Base-by-base conservation (phyloP, 2,888 invertebrate species). In the Trachelus troglodyta region DNA sequence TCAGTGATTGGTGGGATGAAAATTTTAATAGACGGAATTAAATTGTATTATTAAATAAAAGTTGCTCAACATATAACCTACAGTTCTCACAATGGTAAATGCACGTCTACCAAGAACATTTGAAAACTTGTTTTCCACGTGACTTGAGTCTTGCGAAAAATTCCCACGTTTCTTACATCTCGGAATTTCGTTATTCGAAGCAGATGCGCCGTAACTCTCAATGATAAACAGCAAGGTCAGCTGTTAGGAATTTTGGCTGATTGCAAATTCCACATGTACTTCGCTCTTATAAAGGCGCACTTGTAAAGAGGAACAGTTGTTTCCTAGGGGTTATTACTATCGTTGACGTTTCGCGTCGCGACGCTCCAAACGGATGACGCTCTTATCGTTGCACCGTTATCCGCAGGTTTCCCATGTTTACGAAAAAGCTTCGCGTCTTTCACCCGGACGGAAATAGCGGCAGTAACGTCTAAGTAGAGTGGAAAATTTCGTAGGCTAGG, bases 361-460 rank as follows among this genome's bases (percentile, higher is more conserved):
- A 15, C 71, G 15, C 71, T 56, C 9, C 23, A 31, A 71, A 15
- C 31, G 12, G 31, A 31, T 15, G 71, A 31, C 71, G 71, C 71
- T 31, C 31, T 71, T 71, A 31, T 31, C 31, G 71, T 71, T 71
- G 71, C 71, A 71, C 31, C 71, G 71, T 31, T 71, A 71, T 12
- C 31, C 71, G 71, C 71, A 34, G 31, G 31, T 12, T 71, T 34
- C 1, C 71, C 71, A 71, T 71, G 71, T 31, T 71, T 71, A 31
- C 71, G 31, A 23, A 71, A 34, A 34, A 71, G 71, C 33, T 12
- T 71, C 71, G 71, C 71, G 71, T 71, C 31, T 31, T 71, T 71
- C 31, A 71, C 34, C 71, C 71, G 12, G 71, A 71, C 71, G 4
- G 3, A 34, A 71, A 71, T 71, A 71, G 31, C 12, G 6, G 2